A percentile compares a stretch with the other conserved stretches of the same genome.
Conservation (phyloP, 2,797 vertebrate species). For the Ceryle rudis region DNA sequence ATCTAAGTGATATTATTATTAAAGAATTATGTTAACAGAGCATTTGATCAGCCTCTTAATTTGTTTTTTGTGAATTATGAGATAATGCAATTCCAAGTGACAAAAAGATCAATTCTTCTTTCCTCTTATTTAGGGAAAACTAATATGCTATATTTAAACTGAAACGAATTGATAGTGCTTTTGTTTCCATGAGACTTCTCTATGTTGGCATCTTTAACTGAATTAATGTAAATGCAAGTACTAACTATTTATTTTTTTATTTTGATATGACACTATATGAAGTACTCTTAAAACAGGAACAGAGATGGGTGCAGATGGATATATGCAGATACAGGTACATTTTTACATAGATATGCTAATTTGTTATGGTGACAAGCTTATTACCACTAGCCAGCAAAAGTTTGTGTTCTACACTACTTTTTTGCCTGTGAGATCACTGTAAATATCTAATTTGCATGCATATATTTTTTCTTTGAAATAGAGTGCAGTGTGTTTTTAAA, state of each 20-base stretch:
- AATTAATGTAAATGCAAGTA: not conserved
- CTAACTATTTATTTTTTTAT: not conserved
- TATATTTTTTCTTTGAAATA: not conserved
- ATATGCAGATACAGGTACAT: not conserved
- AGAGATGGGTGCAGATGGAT: not conserved
- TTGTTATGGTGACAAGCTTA: not conserved
- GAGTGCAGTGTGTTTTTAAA: not conserved
- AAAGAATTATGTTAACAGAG: conserved; percentile 56
- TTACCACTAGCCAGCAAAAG: not conserved
- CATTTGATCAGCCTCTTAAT: conserved; percentile 59
- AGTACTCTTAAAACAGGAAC: not conserved
- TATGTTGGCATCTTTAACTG: not conserved
- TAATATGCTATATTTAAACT: not conserved
- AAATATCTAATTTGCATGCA: not conserved
- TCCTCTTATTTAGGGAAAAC: not conserved
- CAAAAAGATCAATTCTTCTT: conserved; percentile 26
- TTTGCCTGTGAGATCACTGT: not conserved
- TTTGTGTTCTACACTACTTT: not conserved
- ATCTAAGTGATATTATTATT: conserved; percentile 74
- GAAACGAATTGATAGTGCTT: not conserved
- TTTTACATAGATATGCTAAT: not conserved
- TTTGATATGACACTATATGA: not conserved
- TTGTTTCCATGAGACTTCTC: no score
- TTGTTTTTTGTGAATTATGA: conserved; percentile 45
- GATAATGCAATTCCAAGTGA: conserved; percentile 32